Evolutionary conservation across 2,888 invertebrate species (phyloP).

Genomic region (Polyommatus icarus): DNA sequence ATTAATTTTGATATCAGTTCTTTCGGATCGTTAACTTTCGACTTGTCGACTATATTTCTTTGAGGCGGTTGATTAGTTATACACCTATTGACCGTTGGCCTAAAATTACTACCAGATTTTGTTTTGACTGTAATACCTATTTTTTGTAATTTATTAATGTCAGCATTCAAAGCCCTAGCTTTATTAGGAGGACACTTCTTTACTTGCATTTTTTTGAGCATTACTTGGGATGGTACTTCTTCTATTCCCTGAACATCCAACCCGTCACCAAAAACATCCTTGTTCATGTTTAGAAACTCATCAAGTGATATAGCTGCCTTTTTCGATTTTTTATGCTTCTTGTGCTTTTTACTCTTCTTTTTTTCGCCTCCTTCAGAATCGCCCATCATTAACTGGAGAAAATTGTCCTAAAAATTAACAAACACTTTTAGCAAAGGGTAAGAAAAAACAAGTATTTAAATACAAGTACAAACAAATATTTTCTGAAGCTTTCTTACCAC

Average conservation of each 20-base stretch:
- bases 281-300: slow-evolving; percentile 75
- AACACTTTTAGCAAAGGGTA: neutral
- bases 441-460: neutral
- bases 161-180: slow-evolving; percentile 50
- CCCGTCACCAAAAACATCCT: slow-evolving; percentile 74
- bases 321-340: slow-evolving; percentile 73
- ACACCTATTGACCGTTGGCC: slow-evolving; percentile 25
- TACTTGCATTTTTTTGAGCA: slow-evolving; percentile 61
- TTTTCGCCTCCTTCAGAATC: slow-evolving; percentile 51
- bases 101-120: slow-evolving; percentile 46
- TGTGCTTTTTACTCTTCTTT: slow-evolving; percentile 64
- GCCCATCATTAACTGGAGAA: slow-evolving; percentile 64
- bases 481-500: neutral
- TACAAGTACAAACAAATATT: neutral
- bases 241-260: slow-evolving; percentile 71
- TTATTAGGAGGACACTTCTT: slow-evolving; percentile 50
- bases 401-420: slow-evolving; percentile 59
- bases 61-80: slow-evolving; percentile 34
- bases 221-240: slow-evolving; percentile 68
- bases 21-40: slow-evolving; percentile 46
- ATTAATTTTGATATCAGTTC: slow-evolving; percentile 66
- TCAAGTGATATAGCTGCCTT: slow-evolving; percentile 71
- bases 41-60: slow-evolving; percentile 35
- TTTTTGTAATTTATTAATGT: slow-evolving; percentile 66
- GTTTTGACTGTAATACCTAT: slow-evolving; percentile 68